A percentile compares a stretch with the other conserved stretches of the same genome.
These are phyloP conservation scores for Gouania willdenowi DNA, from an alignment of 2,797 vertebrate species.

Conservation along the genomic window DNA sequence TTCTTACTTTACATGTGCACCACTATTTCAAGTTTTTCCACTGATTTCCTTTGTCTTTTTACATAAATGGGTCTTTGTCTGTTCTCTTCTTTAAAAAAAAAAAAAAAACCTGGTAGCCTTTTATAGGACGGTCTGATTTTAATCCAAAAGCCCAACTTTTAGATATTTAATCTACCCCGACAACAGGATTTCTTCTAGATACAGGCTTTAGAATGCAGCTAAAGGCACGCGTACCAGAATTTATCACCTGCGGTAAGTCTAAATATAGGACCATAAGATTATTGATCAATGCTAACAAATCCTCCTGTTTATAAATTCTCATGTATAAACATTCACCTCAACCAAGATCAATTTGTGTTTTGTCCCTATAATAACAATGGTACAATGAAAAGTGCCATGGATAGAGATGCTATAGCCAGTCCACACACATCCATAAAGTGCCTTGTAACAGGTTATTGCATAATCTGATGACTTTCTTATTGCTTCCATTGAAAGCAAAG, in stretches of 20 bases:
- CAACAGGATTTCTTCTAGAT: too few species aligned
- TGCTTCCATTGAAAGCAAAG: slow-evolving; percentile 67
- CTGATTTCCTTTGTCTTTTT: too few species aligned
- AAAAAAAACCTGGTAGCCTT: too few species aligned
- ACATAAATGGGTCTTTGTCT: too few species aligned
- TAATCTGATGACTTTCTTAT: slow-evolving; percentile 56
- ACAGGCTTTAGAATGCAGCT: not conserved
- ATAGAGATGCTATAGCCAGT: slow-evolving; percentile 40
- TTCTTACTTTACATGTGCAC: too few species aligned
- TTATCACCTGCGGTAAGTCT: slow-evolving; percentile 14
- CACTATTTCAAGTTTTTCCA: too few species aligned
- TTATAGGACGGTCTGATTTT: too few species aligned
- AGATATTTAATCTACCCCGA: too few species aligned
- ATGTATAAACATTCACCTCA: slow-evolving; percentile 24
- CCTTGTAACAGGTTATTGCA: slow-evolving; percentile 64
- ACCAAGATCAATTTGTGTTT: slow-evolving; percentile 31
- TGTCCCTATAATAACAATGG: slow-evolving; percentile 30
- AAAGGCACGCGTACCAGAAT: too few species aligned
- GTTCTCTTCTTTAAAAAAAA: too few species aligned
- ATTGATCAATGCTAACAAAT: slow-evolving; percentile 18
- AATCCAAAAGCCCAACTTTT: too few species aligned
- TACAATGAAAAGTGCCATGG: slow-evolving; percentile 36
- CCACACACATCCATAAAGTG: slow-evolving; percentile 63
- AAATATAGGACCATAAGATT: slow-evolving; percentile 24
- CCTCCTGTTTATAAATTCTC: slow-evolving; percentile 20